Evolutionary conservation across 2,113 vertebrate species (phyloP).

Genomic region (Cryptoleucopteryx plumbea): DNA sequence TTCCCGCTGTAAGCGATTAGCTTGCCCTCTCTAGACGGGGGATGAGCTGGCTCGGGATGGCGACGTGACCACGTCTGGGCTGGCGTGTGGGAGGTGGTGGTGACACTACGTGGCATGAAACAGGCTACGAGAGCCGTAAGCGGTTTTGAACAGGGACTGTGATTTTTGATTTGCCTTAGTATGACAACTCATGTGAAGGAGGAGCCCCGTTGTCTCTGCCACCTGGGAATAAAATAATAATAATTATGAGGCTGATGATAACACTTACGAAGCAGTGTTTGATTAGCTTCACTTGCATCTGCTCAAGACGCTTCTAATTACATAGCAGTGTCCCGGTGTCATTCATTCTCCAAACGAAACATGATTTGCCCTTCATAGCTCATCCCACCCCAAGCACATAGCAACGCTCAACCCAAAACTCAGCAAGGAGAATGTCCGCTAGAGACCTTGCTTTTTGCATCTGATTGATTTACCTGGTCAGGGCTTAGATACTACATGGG

Average conservation of each 20-base stretch:
- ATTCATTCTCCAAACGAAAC: background rate
- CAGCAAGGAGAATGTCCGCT: background rate
- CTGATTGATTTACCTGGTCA: background rate
- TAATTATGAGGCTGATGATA: slow-evolving; percentile 20
- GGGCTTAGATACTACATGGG: background rate
- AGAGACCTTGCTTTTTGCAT: background rate
- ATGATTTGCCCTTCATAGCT: background rate
- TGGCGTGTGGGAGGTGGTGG: background rate
- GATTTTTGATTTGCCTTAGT: background rate
- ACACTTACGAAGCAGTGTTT: background rate
- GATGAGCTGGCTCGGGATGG: background rate
- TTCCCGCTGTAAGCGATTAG: background rate
- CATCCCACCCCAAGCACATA: background rate
- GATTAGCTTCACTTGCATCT: slow-evolving; percentile 43
- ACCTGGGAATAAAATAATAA: background rate
- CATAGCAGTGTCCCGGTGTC: background rate
- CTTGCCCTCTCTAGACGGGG: accelerated
- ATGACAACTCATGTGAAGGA: background rate
- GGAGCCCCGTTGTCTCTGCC: background rate
- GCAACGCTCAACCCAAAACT: background rate
- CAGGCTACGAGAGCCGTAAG: background rate
- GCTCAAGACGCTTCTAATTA: slow-evolving; percentile 25
- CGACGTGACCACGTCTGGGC: background rate
- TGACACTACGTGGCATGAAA: background rate
- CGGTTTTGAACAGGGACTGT: background rate